Evolutionary conservation across 1,140 invertebrate genomes (phyloP), one percentile per base, ranked within the genome.

Genomic region (Ganaspis sp.): DNA sequence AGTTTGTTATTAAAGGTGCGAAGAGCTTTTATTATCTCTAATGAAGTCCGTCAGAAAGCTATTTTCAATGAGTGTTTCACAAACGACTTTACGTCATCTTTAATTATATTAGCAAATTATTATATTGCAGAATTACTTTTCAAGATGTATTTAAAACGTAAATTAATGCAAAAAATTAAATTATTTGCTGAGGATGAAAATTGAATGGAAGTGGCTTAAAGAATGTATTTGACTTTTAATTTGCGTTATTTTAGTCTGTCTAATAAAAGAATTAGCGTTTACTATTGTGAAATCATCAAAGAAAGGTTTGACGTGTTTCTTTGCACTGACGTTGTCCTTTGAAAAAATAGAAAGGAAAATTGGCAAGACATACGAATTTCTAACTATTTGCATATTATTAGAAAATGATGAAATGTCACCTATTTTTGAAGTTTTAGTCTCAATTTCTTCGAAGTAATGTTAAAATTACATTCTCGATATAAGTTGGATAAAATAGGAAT

Each of bases 291-390:
- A 26, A 64, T 64, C 12, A 8, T 45, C 0, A 45, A n/a, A 17
- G 45, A 17, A 15, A 17, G 4, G 0, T n/a, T 49, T 49, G 45
- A 49, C 45, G 45, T 8, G 3, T 49, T 4, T 49, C 0, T 49
- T 2, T n/a, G 11, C 26, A 64, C 4, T 29, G 26, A 64, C 58
- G 15, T 64, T 29, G n/a, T 9, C 23, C 58, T 64, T 64, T 15
- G 26, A 64, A 64, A 64, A 29, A 29, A 34, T 26, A 26, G 26
- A 64, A 64, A 64, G 58, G 4, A 29, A 64, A 34, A 64, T 64
- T 64, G 58, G 23, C 58, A 64, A 15, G 17, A n/a, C n/a, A 17
- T 23, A 29, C 26, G 9, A n/a, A 64, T 64, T 26, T 64, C 26
- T n/a, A 64, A 29, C 15, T 6, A 64, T 26, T 64, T 64, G 26